Evolutionary conservation across 1,140 invertebrate genomes (phyloP).

Genomic region (Steinernema khuongi): DNA sequence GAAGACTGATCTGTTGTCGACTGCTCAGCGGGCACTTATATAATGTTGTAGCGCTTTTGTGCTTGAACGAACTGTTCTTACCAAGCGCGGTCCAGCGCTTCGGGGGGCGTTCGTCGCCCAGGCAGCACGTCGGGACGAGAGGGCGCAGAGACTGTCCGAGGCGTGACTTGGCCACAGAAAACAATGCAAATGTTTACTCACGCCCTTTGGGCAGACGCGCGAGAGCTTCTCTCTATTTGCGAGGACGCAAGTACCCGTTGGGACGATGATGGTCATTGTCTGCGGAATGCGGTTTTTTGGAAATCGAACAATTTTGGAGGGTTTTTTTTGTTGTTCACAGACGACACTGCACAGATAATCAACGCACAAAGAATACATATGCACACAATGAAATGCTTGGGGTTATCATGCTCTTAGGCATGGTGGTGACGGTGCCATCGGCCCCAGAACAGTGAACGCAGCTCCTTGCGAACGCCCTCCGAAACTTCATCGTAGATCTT

Average conservation of each 20-base stretch:
- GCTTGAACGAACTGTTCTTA: conserved; percentile 3
- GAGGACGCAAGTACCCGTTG: background rate
- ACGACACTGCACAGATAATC: background rate
- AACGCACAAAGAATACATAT: background rate
- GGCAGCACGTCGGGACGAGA: background rate
- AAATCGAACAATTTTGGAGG: background rate
- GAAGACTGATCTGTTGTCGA: background rate
- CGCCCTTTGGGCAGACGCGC: background rate
- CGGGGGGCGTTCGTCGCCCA: background rate
- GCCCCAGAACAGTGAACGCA: background rate
- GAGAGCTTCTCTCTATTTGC: background rate
- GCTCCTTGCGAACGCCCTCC: background rate
- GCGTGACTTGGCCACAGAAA: background rate
- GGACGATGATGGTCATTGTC: background rate
- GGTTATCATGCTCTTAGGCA: too few relatives aligned
- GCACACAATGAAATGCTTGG: background rate
- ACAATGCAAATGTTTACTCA: conserved; percentile 17
- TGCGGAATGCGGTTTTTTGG: conserved; percentile 3
- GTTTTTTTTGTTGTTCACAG: background rate
- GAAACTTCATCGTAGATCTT: conserved; percentile 5
- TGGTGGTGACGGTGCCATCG: conserved; percentile 4
- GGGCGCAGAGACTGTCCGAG: conserved; percentile 7
- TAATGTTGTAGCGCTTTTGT: conserved; percentile 7
- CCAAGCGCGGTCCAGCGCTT: background rate
- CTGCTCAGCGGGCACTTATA: background rate